phyloP scores from a whole-genome alignment of 2,888 invertebrate species.

The Tachina lurida region DNA sequence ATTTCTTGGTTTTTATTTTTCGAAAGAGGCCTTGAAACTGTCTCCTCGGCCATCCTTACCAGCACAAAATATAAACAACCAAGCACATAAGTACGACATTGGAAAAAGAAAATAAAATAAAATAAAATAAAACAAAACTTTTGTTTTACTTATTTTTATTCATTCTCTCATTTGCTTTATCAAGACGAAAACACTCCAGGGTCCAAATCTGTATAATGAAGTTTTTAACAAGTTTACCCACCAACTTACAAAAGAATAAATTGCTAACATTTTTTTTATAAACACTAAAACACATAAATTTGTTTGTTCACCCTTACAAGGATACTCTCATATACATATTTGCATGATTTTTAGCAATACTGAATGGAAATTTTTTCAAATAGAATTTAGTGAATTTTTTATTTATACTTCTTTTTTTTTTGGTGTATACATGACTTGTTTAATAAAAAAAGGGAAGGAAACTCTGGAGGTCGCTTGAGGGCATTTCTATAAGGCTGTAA shows the following conservation, averaged over 20 bases:
- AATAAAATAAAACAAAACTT: slow-evolving; percentile 33
- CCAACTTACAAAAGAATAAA: slow-evolving; percentile 60
- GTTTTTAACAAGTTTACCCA: slow-evolving; percentile 67
- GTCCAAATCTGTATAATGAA: slow-evolving; percentile 61
- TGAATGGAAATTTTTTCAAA: slow-evolving; percentile 29
- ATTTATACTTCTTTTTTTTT: not conserved
- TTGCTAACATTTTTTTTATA: slow-evolving; percentile 48
- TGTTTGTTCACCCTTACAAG: not conserved
- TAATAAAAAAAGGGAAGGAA: not conserved
- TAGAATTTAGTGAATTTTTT: slow-evolving; percentile 1
- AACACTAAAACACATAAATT: not conserved
- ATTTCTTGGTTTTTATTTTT: not conserved
- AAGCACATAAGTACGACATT: slow-evolving; percentile 32
- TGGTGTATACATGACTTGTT: not conserved
- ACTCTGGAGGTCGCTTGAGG: not conserved
- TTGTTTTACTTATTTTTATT: slow-evolving; percentile 5
- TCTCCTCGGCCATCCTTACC: not conserved
- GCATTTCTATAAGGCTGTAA: not conserved
- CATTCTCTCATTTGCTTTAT: slow-evolving; percentile 29
- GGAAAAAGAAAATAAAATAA: slow-evolving; percentile 17
- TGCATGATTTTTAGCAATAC: slow-evolving; percentile 27
- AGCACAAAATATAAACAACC: not conserved
- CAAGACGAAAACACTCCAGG: slow-evolving; percentile 63
- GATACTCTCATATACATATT: not conserved
- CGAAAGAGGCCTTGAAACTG: slow-evolving; percentile 6